Percentiles rank a stretch among this genome's conserved stretches.
These are phyloP conservation scores for Crypturellus tataupa DNA, from an alignment of 2,797 vertebrate genomes.

Conservation along the genomic window DNA sequence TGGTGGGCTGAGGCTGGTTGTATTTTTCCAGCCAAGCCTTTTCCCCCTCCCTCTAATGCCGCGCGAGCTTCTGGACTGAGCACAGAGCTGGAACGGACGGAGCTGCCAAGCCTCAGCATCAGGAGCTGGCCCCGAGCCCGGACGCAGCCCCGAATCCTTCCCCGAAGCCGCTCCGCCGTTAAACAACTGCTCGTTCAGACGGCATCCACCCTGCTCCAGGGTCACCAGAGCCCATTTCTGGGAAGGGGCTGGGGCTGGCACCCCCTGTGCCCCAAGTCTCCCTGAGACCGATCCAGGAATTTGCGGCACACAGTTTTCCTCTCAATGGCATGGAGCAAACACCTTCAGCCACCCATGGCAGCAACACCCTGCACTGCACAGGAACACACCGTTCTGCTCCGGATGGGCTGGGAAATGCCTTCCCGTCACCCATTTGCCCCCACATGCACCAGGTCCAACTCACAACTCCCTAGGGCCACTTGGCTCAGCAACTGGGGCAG, in stretches of 20 bases:
- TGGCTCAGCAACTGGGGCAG: not conserved
- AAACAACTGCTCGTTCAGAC: not conserved
- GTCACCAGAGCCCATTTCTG: accelerated
- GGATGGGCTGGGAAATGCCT: not conserved
- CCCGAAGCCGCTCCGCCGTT: not conserved
- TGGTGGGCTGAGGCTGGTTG: not conserved
- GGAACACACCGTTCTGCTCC: not conserved
- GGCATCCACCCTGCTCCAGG: not conserved
- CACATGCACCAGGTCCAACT: not conserved
- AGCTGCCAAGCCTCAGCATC: constrained; percentile 56
- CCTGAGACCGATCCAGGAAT: not conserved
- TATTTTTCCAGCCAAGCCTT: constrained; percentile 55
- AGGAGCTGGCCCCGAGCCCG: constrained; percentile 47
- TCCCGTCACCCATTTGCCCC: not conserved
- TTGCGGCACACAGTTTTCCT: accelerated
- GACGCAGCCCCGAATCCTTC: constrained; percentile 1
- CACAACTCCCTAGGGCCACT: not conserved
- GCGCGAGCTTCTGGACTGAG: constrained; percentile 49
- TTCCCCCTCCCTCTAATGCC: constrained; percentile 43
- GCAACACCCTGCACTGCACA: accelerated
- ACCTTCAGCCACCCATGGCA: not conserved
- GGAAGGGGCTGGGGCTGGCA: not conserved
- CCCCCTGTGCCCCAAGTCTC: not conserved
- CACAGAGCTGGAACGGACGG: not conserved
- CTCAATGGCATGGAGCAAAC: accelerated